phyloP scores from a whole-genome alignment of 2,888 invertebrate species.

The Coleophora flavipennella region DNA sequence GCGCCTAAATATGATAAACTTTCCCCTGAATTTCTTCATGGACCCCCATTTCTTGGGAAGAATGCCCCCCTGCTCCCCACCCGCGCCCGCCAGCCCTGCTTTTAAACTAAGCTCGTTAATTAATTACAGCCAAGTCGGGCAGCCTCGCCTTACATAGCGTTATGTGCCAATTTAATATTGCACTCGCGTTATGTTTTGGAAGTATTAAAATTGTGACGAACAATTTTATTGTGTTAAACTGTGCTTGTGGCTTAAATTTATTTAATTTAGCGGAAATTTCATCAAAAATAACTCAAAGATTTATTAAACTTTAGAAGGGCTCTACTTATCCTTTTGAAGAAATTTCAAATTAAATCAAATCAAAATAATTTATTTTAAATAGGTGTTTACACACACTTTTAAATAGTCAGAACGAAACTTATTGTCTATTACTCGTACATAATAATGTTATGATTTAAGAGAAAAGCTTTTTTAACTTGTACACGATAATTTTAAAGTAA shows the following conservation, averaged over 20 bases:
- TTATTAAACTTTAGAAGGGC: no score
- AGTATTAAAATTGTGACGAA: background rate
- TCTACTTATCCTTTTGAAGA: no score
- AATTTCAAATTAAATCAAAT: no score
- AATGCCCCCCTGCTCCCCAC: constrained; percentile 39
- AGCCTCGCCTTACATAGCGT: constrained; percentile 59
- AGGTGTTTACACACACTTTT: no score
- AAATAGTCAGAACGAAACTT: no score
- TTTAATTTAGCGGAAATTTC: no score
- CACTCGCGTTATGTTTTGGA: constrained; percentile 24
- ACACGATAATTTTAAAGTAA: no score
- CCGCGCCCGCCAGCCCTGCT: constrained; percentile 68
- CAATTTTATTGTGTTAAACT: background rate
- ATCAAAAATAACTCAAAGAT: no score
- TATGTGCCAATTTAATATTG: constrained; percentile 67
- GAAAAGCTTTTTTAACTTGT: no score
- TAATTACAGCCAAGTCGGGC: constrained; percentile 71
- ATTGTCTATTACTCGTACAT: no score
- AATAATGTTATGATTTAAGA: no score
- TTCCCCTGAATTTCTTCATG: constrained; percentile 69
- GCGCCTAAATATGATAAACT: constrained; percentile 74
- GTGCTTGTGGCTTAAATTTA: background rate
- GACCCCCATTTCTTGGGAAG: constrained; percentile 43
- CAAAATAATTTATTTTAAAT: no score
- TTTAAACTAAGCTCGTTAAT: constrained; percentile 75